Evolutionary conservation across 2,797 vertebrate species (phyloP).

Genomic region (Hapalemur alaotrensis): DNA sequence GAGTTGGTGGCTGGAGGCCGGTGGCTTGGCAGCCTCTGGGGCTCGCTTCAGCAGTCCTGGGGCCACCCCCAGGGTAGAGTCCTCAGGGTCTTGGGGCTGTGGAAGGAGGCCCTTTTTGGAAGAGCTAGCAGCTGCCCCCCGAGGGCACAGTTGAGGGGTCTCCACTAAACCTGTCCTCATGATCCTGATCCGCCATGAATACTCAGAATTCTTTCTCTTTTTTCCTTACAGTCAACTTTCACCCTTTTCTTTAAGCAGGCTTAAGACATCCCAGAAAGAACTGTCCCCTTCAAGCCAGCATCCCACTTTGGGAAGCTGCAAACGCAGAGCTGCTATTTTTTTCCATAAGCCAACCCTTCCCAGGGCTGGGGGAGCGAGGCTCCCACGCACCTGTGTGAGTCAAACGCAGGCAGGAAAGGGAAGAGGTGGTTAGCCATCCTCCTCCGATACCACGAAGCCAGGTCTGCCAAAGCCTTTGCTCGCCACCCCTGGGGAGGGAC

Average conservation of each 20-base stretch:
- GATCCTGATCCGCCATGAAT: not conserved
- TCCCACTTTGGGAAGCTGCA: not conserved
- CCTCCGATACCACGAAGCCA: too few relatives aligned
- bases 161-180: not conserved
- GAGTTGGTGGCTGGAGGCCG: not conserved
- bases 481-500: fast-evolving
- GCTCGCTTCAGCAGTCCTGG: not conserved
- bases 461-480: not conserved
- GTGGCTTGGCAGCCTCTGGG: not conserved
- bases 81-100: not conserved
- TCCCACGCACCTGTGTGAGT: fast-evolving
- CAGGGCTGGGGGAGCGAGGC: not conserved
- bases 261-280: not conserved
- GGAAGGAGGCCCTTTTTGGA: not conserved
- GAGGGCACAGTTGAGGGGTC: too few relatives aligned
- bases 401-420: not conserved
- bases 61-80: not conserved
- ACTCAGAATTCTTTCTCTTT: not conserved
- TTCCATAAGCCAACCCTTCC: not conserved
- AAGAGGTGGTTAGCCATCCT: not conserved
- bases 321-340: not conserved
- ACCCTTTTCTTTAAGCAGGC: not conserved
- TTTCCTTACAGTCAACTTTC: not conserved
- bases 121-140: not conserved
- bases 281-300: not conserved